Evolutionary conservation across 2,888 invertebrate species (phyloP), one percentile per base, ranked within the genome.

Genomic region (Ennomos quercinarius): DNA sequence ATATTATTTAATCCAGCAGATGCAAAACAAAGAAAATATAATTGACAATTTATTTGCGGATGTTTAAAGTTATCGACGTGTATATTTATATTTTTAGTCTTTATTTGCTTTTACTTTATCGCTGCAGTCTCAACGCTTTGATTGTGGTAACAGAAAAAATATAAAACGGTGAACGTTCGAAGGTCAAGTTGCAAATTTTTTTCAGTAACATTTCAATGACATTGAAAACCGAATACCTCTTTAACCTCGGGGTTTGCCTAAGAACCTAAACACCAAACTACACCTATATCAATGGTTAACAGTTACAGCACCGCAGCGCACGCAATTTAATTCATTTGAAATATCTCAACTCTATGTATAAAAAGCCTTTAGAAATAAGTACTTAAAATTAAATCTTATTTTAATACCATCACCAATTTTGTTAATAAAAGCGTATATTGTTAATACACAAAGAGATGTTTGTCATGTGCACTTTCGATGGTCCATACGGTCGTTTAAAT

Each of bases 381-480:
- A 61, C 63, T 70, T 75, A 68, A 63, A 73, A 75, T 71, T 71
- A 74, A 74, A 73, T 70, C 78, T 78, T 76, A 81, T 71, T 71
- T 75, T 77, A 77, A 52, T 50, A 84, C 89, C 91, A 85, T 80
- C 89, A 89, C 87, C 87, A 80, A 27, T 27, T 79, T 88, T 88
- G 55, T 56, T 50, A 51, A 89, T 84, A 83, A 79, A 76, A 77
- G 74, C 75, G 67, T 74, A 57, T 67, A 68, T 71, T 64, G 61
- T 61, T 68, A 69, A 67, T 74, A 74, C 68, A 76, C 63, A 72
- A 53, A 71, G 6, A 60, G 57, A 17, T 55, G 48, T 53, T 79
- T 83, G 87, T 85, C 84, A 89, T 90, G 91, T 91, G 91, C 84
- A 90, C 77, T 87, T 89, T 88, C 79, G 88, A 86, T 77, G 89